phyloP scores from a whole-genome alignment of 2,888 invertebrate genomes.

The Drosophila siamana region DNA sequence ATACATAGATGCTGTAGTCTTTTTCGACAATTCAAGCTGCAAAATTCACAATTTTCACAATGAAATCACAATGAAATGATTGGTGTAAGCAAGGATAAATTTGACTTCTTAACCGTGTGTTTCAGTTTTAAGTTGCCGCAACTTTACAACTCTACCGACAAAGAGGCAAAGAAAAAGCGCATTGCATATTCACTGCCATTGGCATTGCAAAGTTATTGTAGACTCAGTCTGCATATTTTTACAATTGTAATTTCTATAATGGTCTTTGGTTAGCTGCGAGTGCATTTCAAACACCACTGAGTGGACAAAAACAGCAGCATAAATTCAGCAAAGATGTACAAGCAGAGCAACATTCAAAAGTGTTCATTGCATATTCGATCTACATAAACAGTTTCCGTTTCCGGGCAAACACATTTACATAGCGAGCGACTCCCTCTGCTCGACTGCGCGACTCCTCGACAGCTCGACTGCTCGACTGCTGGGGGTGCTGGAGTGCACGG shows the following conservation, averaged over 20 bases:
- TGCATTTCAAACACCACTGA: conserved; percentile 43
- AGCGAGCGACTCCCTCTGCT: conserved; percentile 35
- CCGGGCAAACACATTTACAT: conserved; percentile 65
- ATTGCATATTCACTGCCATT: conserved; percentile 50
- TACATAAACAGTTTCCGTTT: conserved; percentile 74
- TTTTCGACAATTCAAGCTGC: background rate
- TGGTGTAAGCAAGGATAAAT: background rate
- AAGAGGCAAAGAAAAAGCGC: conserved; percentile 10
- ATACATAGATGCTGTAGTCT: background rate
- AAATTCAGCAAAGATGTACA: conserved; percentile 47
- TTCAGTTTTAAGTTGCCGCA: conserved; percentile 1
- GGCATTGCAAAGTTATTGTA: conserved; percentile 56
- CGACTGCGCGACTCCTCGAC: background rate
- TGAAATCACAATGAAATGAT: background rate
- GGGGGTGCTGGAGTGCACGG: background rate
- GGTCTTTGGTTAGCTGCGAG: conserved; percentile 41
- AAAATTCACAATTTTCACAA: background rate
- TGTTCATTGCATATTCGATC: conserved; percentile 75
- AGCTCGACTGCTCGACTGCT: background rate
- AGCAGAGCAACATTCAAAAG: conserved; percentile 47
- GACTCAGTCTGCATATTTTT: conserved; percentile 60
- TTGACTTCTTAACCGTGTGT: background rate
- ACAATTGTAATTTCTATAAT: conserved; percentile 70
- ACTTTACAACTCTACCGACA: conserved; percentile 1
- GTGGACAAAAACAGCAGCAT: conserved; percentile 57